Base-by-base conservation (phyloP, 2,113 vertebrate species). In the Saimiri boliviensis region DNA sequence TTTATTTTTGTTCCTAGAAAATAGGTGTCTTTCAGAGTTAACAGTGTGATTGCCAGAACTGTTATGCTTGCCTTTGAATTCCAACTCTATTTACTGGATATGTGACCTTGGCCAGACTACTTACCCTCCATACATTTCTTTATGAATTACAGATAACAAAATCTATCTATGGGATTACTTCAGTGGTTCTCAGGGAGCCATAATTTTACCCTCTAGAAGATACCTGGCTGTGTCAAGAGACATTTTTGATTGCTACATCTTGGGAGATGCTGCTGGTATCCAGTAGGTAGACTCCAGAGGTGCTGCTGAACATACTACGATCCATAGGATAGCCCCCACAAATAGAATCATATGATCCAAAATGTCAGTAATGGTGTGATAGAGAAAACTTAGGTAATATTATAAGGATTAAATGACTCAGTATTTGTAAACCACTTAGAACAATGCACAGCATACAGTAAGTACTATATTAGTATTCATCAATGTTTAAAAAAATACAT, bases 1-100 rank as follows among this genome's bases (percentile, higher is more conserved):
- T 77, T 94, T 80, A 47, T n/a, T 87, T 95, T 87, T 52, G 1
- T 60, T 66, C 54, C 66, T 63, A 74, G 21, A 66, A 93, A 94
- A 54, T 14, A 68, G 68, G 23, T 14, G 71, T 1, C 45, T 74
- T 20, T 40, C 66, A 58, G 52, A 74, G 60, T 79, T 68, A 76
- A 45, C 0, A 35, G 30, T 35, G 19, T 47, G 14, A 82, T 56
- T 73, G 4, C 30, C 45, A 63, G 27, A 32, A 87, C 35, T 47
- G 16, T 60, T 86, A 58, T 6, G 35, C 42, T 86, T 86, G 37
- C 16, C 21, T 83, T 89, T 83, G 14, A 63, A 58, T 94, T 30
- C 19, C 70, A 92, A 19, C 42, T 86, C 30, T 37, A 42, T 21
- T 82, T 73, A 40, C 21, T 19, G 70, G 35, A 56, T 74, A 21